These are phyloP conservation scores for Perca fluviatilis DNA, from an alignment of 2,113 vertebrate genomes.

Conservation along the genomic window DNA sequence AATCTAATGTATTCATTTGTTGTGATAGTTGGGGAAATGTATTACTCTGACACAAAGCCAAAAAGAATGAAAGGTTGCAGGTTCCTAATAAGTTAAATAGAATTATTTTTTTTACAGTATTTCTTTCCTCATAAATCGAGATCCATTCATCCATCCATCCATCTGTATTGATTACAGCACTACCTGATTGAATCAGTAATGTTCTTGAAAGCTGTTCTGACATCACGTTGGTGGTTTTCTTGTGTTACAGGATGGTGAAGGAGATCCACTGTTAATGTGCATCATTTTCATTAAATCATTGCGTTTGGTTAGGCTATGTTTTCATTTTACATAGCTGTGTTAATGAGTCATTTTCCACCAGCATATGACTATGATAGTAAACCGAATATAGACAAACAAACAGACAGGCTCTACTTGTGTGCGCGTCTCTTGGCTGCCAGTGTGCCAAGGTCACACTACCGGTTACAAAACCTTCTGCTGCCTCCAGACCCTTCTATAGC, in stretches of 20 bases:
- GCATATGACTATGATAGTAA: background rate
- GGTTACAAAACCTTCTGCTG: conserved; percentile 47
- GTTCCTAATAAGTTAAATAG: background rate
- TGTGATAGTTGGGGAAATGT: background rate
- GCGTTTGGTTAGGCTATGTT: background rate
- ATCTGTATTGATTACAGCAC: background rate
- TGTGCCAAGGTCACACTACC: conserved; percentile 42
- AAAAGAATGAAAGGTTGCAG: background rate
- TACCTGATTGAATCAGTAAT: conserved; percentile 1
- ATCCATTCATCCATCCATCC: background rate
- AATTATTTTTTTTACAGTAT: background rate
- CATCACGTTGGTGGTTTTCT: background rate
- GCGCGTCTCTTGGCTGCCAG: conserved; percentile 15
- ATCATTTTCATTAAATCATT: background rate
- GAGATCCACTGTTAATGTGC: background rate
- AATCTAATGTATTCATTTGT: background rate
- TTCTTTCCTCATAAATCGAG: background rate
- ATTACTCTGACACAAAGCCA: background rate
- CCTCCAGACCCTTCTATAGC: conserved; percentile 27
- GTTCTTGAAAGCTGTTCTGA: background rate
- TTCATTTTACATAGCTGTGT: background rate
- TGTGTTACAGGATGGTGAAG: background rate
- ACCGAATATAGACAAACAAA: conserved; percentile 55
- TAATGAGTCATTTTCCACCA: conserved; percentile 9
- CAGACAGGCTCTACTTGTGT: conserved; percentile 28